Evolutionary conservation across 2,797 vertebrate species (phyloP).

Genomic region (Paramormyrops hopkinsi): DNA sequence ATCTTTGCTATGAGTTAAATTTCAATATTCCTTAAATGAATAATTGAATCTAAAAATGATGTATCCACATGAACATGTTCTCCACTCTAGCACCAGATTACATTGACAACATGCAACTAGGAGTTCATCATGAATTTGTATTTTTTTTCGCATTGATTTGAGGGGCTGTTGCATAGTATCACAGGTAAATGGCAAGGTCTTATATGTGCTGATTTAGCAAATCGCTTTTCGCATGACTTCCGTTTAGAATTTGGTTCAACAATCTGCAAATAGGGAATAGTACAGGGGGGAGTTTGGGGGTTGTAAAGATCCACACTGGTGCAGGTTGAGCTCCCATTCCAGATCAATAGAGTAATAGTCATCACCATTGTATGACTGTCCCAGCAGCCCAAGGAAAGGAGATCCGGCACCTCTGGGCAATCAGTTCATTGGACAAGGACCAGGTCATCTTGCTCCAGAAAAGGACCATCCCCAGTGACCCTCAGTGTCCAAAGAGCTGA

Average conservation of each 20-base stretch:
- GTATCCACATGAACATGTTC: not conserved
- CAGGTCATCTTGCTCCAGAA: conserved; percentile 33
- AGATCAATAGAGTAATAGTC: conserved; percentile 61
- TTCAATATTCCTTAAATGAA: not conserved
- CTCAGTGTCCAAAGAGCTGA: conserved; percentile 49
- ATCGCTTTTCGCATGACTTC: conserved; percentile 26
- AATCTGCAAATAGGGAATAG: conserved; percentile 49
- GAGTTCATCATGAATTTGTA: not conserved
- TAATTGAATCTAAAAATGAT: not conserved
- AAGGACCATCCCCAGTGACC: conserved; percentile 59
- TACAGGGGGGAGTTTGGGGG: conserved; percentile 37
- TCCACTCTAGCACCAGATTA: not conserved
- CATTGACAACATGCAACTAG: not conserved
- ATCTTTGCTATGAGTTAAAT: not conserved
- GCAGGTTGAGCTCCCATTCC: conserved; percentile 40
- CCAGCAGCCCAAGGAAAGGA: conserved; percentile 36
- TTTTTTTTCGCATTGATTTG: not conserved
- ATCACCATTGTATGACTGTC: conserved; percentile 58
- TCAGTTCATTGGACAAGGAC: conserved; percentile 40
- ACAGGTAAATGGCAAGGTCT: conserved; percentile 36
- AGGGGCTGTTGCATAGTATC: conserved; percentile 44
- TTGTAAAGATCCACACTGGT: conserved; percentile 36
- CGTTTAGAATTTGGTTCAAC: conserved; percentile 45
- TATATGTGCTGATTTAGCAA: conserved; percentile 19
- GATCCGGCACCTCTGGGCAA: conserved; percentile 35